A percentile compares a stretch with the other conserved stretches of the same genome.
phyloP scores from a whole-genome alignment of 2,113 vertebrate species.

The Entelurus aequoreus region DNA sequence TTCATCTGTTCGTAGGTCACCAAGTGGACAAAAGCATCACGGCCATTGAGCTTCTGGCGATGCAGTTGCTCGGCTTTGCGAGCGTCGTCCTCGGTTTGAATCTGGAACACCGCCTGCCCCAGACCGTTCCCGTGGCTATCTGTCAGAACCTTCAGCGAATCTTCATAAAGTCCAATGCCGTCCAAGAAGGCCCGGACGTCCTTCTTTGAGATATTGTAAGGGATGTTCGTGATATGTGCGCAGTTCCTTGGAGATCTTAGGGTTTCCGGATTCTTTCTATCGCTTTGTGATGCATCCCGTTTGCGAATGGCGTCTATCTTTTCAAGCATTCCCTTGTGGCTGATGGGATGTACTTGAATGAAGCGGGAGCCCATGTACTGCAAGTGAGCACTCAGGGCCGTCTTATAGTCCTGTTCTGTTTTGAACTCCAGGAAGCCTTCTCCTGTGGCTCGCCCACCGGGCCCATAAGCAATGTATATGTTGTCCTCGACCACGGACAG shows the following conservation, averaged over 20 bases:
- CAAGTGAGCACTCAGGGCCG: conserved; percentile 91
- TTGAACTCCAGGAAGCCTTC: conserved; percentile 97
- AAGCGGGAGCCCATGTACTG: conserved; percentile 98
- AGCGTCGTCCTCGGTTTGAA: conserved; percentile 91
- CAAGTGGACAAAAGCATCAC: conserved; percentile 91
- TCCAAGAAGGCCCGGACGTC: conserved; percentile 92
- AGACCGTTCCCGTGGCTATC: conserved; percentile 90
- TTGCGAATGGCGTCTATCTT: conserved; percentile 93
- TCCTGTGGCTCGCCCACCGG: conserved; percentile 93
- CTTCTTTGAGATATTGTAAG: conserved; percentile 92
- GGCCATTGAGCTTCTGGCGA: conserved; percentile 93
- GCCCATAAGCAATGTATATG: conserved; percentile 94
- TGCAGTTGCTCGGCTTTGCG: conserved; percentile 91
- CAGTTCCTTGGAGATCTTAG: conserved; percentile 78
- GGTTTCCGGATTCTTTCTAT: conserved; percentile 83
- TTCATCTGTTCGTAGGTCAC: conserved; percentile 91
- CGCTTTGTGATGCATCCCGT: conserved; percentile 76
- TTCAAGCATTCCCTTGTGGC: conserved; percentile 93
- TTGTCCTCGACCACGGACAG: conserved; percentile 92
- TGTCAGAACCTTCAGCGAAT: conserved; percentile 85
- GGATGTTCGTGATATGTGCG: conserved; percentile 94
- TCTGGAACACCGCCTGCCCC: conserved; percentile 93
- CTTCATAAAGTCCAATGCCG: conserved; percentile 88
- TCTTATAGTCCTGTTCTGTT: conserved; percentile 89
- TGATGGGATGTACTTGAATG: conserved; percentile 95